phyloP scores from a whole-genome alignment of 2,113 vertebrate species.

The Perca flavescens region DNA sequence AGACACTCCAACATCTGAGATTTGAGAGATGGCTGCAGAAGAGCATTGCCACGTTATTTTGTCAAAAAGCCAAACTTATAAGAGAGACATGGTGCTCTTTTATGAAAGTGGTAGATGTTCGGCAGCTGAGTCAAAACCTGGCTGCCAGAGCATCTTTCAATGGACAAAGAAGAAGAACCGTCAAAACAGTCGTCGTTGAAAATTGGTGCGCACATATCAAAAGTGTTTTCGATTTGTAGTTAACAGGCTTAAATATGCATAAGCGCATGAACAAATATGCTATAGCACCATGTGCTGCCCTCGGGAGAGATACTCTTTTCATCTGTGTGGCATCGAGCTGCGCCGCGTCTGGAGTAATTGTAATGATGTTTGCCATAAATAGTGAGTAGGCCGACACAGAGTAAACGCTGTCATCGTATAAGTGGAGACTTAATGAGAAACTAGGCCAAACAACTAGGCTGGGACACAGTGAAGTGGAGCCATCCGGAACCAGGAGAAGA shows the following conservation, averaged over 20 bases:
- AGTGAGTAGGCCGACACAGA: slow-evolving; percentile 28
- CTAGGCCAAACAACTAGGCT: slow-evolving; percentile 57
- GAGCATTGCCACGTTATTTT: background rate
- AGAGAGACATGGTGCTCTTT: background rate
- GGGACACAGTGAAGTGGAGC: slow-evolving; percentile 56
- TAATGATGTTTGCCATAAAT: slow-evolving; percentile 49
- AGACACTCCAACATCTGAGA: background rate
- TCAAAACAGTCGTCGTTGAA: background rate
- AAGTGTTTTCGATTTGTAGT: background rate
- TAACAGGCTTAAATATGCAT: background rate
- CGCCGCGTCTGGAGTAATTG: slow-evolving; percentile 3
- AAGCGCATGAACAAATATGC: slow-evolving; percentile 17
- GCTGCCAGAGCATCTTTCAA: background rate
- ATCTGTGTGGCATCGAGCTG: slow-evolving; percentile 8
- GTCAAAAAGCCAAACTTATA: background rate
- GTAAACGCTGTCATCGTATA: slow-evolving; percentile 21
- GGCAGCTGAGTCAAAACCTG: background rate
- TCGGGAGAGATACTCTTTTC: background rate
- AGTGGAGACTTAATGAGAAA: slow-evolving; percentile 55
- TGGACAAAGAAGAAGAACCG: background rate
- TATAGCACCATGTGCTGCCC: background rate
- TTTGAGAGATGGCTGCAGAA: background rate
- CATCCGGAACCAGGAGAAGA: slow-evolving; percentile 55
- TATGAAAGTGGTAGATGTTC: background rate
- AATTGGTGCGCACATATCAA: background rate